Base-by-base conservation (phyloP, 2,797 vertebrate genomes). In the Premnoplex brunnescens region DNA sequence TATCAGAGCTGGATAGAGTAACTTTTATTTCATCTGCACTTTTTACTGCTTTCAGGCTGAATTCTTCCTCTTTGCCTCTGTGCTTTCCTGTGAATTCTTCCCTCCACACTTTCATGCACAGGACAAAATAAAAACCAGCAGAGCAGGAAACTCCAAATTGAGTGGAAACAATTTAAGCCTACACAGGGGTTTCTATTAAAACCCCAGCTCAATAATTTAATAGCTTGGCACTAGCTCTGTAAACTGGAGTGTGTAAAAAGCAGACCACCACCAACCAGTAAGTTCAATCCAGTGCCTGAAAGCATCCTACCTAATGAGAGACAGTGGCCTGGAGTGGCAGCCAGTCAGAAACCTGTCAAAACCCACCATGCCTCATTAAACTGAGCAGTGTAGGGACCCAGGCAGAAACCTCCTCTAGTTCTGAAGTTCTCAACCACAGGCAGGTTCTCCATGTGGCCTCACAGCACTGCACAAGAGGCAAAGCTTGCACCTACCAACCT, bases 181-280 rank as follows among this genome's bases (percentile, higher is more conserved):
- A 84, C 72, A 39, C 49, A 87, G 84, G 85, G 77, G 88, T 93
- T 96, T 94, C 79, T 84, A 92, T 93, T 95, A 92, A 96, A 94
- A 60, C 55, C 44, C 23, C 32, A 80, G 60, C 58, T 80, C 41
- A 63, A 93, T 76, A 91, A 91, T 68, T 95, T 85, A 77, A 89
- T 84, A 82, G 63, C 44, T 64, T 37, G 80, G 93, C 34, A 0
- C 55, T 81, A 91, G 93, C 63, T 92, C 88, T 95, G 76, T 79
- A 92, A 93, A 93, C 22, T 16, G 34, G 4, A 92, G 80, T 30
- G 52, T 79, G 78, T 91, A 73, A 97, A 94, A 91, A 41, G 49
- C 67, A 94, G 92, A 91, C 74, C 85, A 91, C 89, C 48, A 52
- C 30, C 67, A 69, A 49, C 37, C 46, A 64, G 54, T 28, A 86